A percentile compares a stretch with the other conserved stretches of the same genome.
Evolutionary conservation across 92 coral and sea anemone genomes (phyloP).

Genomic region (Heteractis magnifica): DNA sequence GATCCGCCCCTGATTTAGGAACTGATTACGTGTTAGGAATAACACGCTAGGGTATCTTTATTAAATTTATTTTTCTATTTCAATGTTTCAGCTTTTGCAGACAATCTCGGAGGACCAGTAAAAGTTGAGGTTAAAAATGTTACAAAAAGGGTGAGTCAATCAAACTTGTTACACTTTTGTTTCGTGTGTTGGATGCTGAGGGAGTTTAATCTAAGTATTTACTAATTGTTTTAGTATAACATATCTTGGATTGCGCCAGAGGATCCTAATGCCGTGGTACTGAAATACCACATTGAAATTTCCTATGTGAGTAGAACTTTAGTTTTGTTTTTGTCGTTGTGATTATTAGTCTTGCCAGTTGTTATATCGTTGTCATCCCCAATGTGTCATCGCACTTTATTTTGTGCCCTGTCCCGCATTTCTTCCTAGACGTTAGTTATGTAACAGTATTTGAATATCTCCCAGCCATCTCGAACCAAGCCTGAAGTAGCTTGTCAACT

Average conservation of each 20-base stretch:
- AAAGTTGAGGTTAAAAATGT: constrained; percentile 45
- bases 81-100: constrained; percentile 58
- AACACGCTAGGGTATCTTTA: neutral
- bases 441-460: neutral
- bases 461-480: constrained; percentile 13
- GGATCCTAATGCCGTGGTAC: constrained; percentile 78
- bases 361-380: too few relatives aligned
- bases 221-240: constrained; percentile 46
- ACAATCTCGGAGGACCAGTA: constrained; percentile 62
- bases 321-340: neutral
- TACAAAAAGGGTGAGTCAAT: constrained; percentile 52
- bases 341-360: neutral
- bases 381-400: too few relatives aligned
- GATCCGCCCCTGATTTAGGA: too few relatives aligned
- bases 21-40: too few relatives aligned
- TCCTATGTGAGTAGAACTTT: constrained; percentile 14
- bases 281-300: constrained; percentile 76
- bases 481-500: constrained; percentile 29
- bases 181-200: too few relatives aligned
- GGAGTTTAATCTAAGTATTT: too few relatives aligned
- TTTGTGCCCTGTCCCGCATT: too few relatives aligned
- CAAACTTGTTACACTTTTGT: too few relatives aligned
- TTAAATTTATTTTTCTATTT: neutral
- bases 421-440: too few relatives aligned
- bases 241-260: constrained; percentile 70